Percentiles rank a stretch among this genome's conserved stretches.
These are phyloP conservation scores for Epistrophella euchroma DNA, from an alignment of 2,888 invertebrate genomes.

Conservation along the genomic window DNA sequence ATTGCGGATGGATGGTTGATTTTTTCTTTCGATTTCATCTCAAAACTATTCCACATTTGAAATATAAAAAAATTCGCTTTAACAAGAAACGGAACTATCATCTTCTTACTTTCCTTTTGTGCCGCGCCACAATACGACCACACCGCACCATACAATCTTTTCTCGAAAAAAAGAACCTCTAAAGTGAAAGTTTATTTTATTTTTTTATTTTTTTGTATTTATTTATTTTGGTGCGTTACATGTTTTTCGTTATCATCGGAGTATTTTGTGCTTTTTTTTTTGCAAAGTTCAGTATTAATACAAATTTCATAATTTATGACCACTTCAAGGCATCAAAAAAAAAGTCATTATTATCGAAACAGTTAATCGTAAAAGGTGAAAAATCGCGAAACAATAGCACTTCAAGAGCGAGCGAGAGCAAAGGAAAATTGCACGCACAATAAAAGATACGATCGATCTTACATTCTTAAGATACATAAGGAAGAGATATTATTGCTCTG, in stretches of 20 bases:
- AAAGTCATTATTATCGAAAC: constrained; percentile 67
- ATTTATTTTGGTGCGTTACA: constrained; percentile 38
- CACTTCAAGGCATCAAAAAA: constrained; percentile 17
- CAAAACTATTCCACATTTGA: constrained; percentile 11
- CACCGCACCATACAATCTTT: constrained; percentile 34
- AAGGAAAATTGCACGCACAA: constrained; percentile 66
- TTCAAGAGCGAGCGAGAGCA: constrained; percentile 38
- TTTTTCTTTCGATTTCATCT: constrained; percentile 13
- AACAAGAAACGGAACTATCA: constrained; percentile 63
- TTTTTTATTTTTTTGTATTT: constrained; percentile 1
- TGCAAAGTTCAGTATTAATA: constrained; percentile 3
- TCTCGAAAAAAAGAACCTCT: constrained; percentile 49
- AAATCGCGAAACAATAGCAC: constrained; percentile 67
- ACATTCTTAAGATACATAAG: constrained; percentile 68
- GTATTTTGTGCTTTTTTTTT: background rate
- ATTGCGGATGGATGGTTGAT: constrained; percentile 77
- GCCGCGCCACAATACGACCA: constrained; percentile 39
- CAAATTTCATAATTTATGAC: background rate
- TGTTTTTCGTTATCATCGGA: constrained; percentile 5
- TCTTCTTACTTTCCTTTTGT: constrained; percentile 70
- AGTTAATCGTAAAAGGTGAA: constrained; percentile 74
- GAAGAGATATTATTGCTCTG: constrained; percentile 56
- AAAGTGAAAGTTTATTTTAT: constrained; percentile 68
- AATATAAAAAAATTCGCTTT: constrained; percentile 47
- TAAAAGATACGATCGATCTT: constrained; percentile 66